Evolutionary conservation across 2,113 vertebrate genomes (phyloP), one percentile per base, ranked within the genome.

Genomic region (Perca schrenkii): DNA sequence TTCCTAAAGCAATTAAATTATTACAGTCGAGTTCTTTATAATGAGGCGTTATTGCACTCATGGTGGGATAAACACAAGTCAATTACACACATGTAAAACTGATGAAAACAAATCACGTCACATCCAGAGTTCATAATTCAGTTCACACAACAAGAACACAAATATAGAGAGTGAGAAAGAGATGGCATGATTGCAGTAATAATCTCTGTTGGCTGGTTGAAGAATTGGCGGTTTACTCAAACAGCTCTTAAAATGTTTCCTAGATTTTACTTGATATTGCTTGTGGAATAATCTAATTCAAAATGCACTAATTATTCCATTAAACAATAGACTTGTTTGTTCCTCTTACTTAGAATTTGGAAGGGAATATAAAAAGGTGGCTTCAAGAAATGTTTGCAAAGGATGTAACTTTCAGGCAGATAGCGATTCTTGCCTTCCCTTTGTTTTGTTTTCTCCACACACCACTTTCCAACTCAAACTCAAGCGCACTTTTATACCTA

Each of bases 21-120:
- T 87, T 76, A 70, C 84, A 76, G 82, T 69, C 79, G 79, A 89
- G 70, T 74, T 88, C 74, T 83, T 61, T 81, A 63, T 74, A 85
- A 74, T 77, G 13, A 60, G 16, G 22, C 72, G 83, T 83, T 71
- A 84, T 76, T 80, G 71, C 66, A 75, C 56, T 19, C 56, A 36
- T 61, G 77, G 70, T 66, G 83, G 25, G 77, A 77, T 67, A 73
- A 61, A 17, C 69, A 77, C 28, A 14, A 74, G 84, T 54, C 69
- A 77, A 73, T 84, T 89, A 83, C 77, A 31, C 28, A 83, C 71
- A 77, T 81, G 74, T 83, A 69, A n/a, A 83, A 79, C 58, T 72
- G 70, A 79, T 75, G 49, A 81, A 88, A 79, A 40, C 65, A 62
- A 43, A 43, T 58, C 25, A 54, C 72, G 54, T 69, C 31, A 74